phyloP scores from a whole-genome alignment of 2,113 vertebrate species.

The Pseudolaguvia tuberculata region DNA sequence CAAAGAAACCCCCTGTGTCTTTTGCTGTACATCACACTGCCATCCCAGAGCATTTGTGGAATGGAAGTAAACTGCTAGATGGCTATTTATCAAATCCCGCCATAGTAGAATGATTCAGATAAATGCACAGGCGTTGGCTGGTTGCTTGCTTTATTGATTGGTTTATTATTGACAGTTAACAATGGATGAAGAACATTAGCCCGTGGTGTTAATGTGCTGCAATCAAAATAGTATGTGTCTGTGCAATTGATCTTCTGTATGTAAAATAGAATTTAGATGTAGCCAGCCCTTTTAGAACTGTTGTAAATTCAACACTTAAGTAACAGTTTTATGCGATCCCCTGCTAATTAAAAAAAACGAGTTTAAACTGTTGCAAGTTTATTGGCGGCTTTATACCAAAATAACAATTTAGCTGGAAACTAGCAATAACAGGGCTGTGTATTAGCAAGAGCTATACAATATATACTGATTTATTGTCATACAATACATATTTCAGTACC shows the following conservation, averaged over 20 bases:
- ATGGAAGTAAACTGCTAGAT: not conserved
- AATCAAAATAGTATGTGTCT: not conserved
- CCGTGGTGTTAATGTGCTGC: not conserved
- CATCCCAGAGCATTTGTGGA: slow-evolving; percentile 9
- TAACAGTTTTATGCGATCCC: too few species aligned
- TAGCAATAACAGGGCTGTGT: too few species aligned
- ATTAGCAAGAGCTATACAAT: too few species aligned
- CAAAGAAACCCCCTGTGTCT: slow-evolving; percentile 19
- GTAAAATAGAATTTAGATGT: too few species aligned
- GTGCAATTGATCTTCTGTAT: not conserved
- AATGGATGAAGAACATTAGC: slow-evolving; percentile 10
- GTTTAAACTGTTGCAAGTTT: not conserved
- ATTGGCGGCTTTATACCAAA: too few species aligned
- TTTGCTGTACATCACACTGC: not conserved
- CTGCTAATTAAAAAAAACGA: not conserved
- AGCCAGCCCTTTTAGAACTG: too few species aligned
- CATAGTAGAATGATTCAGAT: slow-evolving; percentile 12
- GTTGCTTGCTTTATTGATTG: slow-evolving; percentile 15
- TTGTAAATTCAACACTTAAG: not conserved
- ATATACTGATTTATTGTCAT: too few species aligned
- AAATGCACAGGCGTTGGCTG: slow-evolving; percentile 6
- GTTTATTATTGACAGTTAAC: slow-evolving; percentile 18
- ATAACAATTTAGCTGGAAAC: too few species aligned
- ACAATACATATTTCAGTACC: too few species aligned
- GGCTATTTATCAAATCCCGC: slow-evolving; percentile 14